Conservation (phyloP, 2,797 vertebrate species). For the Lutjanus campechanus region DNA sequence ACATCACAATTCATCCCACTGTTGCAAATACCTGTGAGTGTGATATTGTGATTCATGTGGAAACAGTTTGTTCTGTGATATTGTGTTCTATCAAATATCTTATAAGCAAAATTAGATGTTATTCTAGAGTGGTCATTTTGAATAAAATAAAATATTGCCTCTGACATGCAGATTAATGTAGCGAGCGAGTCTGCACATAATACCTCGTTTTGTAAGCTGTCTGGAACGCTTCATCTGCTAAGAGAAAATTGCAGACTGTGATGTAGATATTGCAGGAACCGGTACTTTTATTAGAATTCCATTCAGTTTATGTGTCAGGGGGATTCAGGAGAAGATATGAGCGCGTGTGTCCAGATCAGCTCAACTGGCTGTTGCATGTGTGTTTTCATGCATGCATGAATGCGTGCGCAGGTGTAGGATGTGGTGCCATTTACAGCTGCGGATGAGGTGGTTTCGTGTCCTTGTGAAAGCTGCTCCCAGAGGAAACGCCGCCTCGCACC, state of each 20-base stretch:
- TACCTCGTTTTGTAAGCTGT: conserved; percentile 29
- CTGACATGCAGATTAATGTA: conserved; percentile 16
- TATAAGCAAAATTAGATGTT: conserved; percentile 28
- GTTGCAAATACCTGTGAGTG: background rate
- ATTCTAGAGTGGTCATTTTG: conserved; percentile 33
- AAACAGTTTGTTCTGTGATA: conserved; percentile 28
- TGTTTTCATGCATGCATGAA: conserved; percentile 42
- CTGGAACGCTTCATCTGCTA: conserved; percentile 9
- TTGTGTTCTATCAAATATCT: conserved; percentile 31
- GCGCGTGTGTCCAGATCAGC: conserved; percentile 9
- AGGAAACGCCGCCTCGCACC: conserved; percentile 41
- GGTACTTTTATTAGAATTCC: conserved; percentile 31
- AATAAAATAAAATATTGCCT: conserved; percentile 33
- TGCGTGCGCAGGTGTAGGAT: conserved; percentile 44
- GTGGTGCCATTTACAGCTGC: conserved; percentile 41
- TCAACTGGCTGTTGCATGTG: conserved; percentile 33
- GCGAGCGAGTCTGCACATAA: conserved; percentile 1
- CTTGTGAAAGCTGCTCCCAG: conserved; percentile 55
- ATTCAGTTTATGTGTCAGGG: conserved; percentile 36
- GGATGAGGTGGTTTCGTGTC: conserved; percentile 46
- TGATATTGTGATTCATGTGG: conserved; percentile 21
- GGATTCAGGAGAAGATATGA: conserved; percentile 8
- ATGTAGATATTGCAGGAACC: conserved; percentile 22
- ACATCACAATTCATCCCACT: conserved; percentile 10
- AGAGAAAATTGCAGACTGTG: conserved; percentile 35